Percentiles rank a stretch among this genome's conserved stretches.
These are phyloP conservation scores for Leptopilina myrica DNA, from an alignment of 2,888 invertebrate species.

Conservation along the genomic window DNA sequence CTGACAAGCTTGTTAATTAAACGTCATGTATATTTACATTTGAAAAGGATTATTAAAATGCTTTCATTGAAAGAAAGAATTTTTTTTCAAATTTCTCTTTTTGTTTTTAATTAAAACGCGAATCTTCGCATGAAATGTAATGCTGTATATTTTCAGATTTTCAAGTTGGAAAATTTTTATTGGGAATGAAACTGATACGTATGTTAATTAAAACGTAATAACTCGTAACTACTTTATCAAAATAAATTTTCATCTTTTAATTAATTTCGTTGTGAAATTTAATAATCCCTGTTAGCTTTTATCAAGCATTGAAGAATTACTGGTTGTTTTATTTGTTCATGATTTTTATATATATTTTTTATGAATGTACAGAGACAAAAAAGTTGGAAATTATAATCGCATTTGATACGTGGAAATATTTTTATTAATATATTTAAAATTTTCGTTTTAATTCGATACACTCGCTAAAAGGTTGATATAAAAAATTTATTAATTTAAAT, in stretches of 20 bases:
- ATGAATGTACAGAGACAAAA: no score
- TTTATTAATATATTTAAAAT: no score
- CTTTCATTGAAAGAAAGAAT: background rate
- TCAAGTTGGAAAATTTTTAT: background rate
- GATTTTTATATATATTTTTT: no score
- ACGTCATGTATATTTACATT: background rate
- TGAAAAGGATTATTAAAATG: background rate
- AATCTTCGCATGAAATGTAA: background rate
- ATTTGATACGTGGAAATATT: no score
- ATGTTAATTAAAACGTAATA: conserved; percentile 6
- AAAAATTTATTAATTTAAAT: no score
- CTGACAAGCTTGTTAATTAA: conserved; percentile 12
- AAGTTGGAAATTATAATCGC: no score
- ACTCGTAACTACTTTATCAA: background rate
- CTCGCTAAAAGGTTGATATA: no score
- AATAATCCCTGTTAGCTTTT: background rate
- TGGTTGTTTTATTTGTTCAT: no score
- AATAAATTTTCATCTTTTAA: background rate
- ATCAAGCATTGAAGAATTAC: background rate
- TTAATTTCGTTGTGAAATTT: background rate
- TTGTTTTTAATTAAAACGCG: background rate
- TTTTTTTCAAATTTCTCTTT: background rate
- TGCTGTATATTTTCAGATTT: background rate
- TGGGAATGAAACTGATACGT: background rate
- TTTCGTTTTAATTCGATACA: no score